Evolutionary conservation across 1,140 invertebrate species (phyloP).

Genomic region (Drosophila murphyi): DNA sequence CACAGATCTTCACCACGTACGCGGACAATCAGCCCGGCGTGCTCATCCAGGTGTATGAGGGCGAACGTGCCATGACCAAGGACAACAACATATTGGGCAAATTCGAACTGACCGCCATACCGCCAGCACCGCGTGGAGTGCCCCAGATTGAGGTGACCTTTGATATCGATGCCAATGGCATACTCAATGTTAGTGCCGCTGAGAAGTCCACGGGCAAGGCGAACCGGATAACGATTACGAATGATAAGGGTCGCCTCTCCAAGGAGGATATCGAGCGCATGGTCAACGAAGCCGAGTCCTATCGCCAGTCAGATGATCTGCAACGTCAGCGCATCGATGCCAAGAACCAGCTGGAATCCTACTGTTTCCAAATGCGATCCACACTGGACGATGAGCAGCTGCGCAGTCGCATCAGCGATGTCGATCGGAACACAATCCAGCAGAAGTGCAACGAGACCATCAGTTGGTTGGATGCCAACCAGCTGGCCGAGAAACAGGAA

Average conservation of each 20-base stretch:
- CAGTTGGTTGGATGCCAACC: constrained; percentile 97
- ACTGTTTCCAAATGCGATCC: constrained; percentile 98
- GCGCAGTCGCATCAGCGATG: constrained; percentile 93
- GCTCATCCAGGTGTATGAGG: constrained; percentile 94
- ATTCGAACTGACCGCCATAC: constrained; percentile 96
- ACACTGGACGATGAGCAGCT: constrained; percentile 95
- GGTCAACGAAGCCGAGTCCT: constrained; percentile 98
- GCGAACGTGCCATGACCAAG: constrained; percentile 95
- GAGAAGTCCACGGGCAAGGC: constrained; percentile 97
- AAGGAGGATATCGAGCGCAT: constrained; percentile 99
- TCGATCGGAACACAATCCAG: constrained; percentile 93
- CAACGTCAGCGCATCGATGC: constrained; percentile 94
- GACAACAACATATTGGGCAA: constrained; percentile 96
- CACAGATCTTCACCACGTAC: constrained; percentile 98
- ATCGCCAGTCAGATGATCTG: constrained; percentile 94
- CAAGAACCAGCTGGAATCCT: constrained; percentile 96
- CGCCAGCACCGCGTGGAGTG: constrained; percentile 96
- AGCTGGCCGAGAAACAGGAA: constrained; percentile 95
- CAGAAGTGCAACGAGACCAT: constrained; percentile 97
- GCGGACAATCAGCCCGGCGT: constrained; percentile 98
- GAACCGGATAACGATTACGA: constrained; percentile 99
- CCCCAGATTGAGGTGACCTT: constrained; percentile 97
- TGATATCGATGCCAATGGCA: constrained; percentile 95
- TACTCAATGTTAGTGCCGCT: constrained; percentile 93
- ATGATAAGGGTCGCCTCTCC: constrained; percentile 97